Base-by-base conservation (phyloP, 2,797 vertebrate genomes). In the Rhabdomys pumilio region DNA sequence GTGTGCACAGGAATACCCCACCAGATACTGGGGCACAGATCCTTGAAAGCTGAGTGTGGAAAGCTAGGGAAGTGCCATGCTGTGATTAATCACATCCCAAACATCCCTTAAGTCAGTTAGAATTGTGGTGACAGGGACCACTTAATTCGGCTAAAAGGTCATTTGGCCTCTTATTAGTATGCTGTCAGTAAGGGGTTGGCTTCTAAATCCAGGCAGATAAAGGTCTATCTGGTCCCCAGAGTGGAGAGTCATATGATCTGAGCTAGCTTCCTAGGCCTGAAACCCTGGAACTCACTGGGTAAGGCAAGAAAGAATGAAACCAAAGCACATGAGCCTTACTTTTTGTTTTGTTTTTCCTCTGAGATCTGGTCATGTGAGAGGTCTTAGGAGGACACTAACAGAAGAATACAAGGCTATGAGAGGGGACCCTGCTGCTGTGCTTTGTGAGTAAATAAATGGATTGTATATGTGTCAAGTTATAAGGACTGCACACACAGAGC, bases 91-190 rank as follows among this genome's bases (percentile, higher is more conserved):
- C 63, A 65, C 79, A 81, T 94, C 81, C 93, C 55, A 96, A 94
- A 85, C 63, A 92, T 47, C 91, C 85, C 75, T 80, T 97, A 90
- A 91, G 92, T 97, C 95, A 96, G 82, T 59, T 41, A 77, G 75
- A 94, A 86, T 92, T 55, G 67, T 53, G 24, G 91, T 86, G 93
- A 96, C 93, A 95, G 50, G 0, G 31, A n/a, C 81, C 77, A 47
- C 95, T 97, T 93, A 97, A 94, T 96, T 95, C 81, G 93, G 72
- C 91, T 97, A 41, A 96, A 96, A 94, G 96, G 88, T 91, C 88
- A 84, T 77, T 76, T 72, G 65, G 93, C 67, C 57, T 85, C 87
- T 96, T 93, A 88, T 81, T 76, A 92, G 84, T 83, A n/a, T 24
- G 22, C 44, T 86, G 65, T 92, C 84, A 50, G 87, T 47, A 88